Evolutionary conservation across 2,888 invertebrate species (phyloP), one percentile per base, ranked within the genome.

Genomic region (Bibio marci): DNA sequence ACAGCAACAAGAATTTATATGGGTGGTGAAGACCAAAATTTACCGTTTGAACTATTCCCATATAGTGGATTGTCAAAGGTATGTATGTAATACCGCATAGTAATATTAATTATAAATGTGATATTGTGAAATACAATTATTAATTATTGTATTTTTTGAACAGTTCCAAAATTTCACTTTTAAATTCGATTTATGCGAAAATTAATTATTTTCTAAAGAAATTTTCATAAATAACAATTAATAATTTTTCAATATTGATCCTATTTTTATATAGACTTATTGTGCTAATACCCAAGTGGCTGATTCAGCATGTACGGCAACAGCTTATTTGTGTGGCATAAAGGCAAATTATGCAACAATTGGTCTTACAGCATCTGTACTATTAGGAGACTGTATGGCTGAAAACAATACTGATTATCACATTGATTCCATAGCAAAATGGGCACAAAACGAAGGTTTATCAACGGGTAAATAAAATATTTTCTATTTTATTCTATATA

Each of bases 271-370:
- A 14, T 59, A 80, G 79, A 81, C 82, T 0, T 82, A 81, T 55
- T 82, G 81, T 55, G 73, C 80, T 3, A 76, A 82, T 50, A 66
- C 67, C 41, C 80, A 85, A 61, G 83, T 85, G 1, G 75, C 87
- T 0, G 88, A 88, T 53, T 86, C 86, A 0, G 86, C 87, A 0
- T 83, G 81, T 51, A 78, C 82, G 2, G 80, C 81, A 1, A 87
- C 86, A 0, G 85, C 86, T 0, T 83, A 81, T 54, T 60, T 85
- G 17, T 66, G 73, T 3, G 87, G 87, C 0, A 76, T 82, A 1
- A 87, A 87, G 59, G 76, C 73, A 32, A 85, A 85, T 57, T 70
- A 71, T 47, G 79, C 73, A 7, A 81, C 81, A 0, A 65, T 86
- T 28, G 86, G 87, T 0, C 69, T 86, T 1, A 74, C 74, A 12